Evolutionary conservation across 1,140 invertebrate genomes (phyloP).

Genomic region (Heliconius nattereri): DNA sequence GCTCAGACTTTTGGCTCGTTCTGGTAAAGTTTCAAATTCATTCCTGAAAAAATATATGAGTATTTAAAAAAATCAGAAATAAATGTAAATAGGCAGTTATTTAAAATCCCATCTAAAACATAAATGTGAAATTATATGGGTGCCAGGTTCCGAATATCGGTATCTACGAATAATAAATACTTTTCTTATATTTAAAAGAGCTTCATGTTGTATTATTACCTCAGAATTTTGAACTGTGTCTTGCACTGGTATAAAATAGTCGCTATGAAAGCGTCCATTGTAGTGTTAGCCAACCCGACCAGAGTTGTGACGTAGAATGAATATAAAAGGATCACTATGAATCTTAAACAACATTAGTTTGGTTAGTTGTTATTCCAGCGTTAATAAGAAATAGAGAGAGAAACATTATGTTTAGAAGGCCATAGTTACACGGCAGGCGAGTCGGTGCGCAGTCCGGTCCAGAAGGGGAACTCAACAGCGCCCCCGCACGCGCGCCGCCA

Average conservation of each 20-base stretch:
- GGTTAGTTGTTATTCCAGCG: too few species aligned
- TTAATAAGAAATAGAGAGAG: too few species aligned
- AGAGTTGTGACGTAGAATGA: slow-evolving; percentile 69
- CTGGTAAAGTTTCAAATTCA: slow-evolving; percentile 48
- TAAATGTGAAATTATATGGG: neutral
- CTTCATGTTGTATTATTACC: slow-evolving; percentile 39
- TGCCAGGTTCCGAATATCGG: too few species aligned
- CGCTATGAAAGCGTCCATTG: slow-evolving; percentile 71
- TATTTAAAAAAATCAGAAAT: neutral
- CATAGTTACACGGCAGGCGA: slow-evolving; percentile 27
- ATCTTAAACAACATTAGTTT: slow-evolving; percentile 41
- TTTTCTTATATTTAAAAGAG: too few species aligned
- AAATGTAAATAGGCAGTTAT: neutral
- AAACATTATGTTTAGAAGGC: neutral
- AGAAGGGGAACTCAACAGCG: slow-evolving; percentile 60
- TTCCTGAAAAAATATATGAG: slow-evolving; percentile 41
- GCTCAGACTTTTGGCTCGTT: slow-evolving; percentile 35
- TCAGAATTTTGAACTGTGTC: slow-evolving; percentile 61
- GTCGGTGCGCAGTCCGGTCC: slow-evolving; percentile 46
- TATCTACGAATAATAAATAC: too few species aligned
- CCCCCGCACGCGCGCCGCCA: slow-evolving; percentile 40
- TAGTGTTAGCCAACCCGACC: slow-evolving; percentile 71
- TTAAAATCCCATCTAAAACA: neutral
- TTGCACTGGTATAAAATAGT: slow-evolving; percentile 65
- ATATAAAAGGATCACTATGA: slow-evolving; percentile 57